These are phyloP conservation scores for Anseranas semipalmata DNA, from an alignment of 2,113 vertebrate species.

Conservation along the genomic window DNA sequence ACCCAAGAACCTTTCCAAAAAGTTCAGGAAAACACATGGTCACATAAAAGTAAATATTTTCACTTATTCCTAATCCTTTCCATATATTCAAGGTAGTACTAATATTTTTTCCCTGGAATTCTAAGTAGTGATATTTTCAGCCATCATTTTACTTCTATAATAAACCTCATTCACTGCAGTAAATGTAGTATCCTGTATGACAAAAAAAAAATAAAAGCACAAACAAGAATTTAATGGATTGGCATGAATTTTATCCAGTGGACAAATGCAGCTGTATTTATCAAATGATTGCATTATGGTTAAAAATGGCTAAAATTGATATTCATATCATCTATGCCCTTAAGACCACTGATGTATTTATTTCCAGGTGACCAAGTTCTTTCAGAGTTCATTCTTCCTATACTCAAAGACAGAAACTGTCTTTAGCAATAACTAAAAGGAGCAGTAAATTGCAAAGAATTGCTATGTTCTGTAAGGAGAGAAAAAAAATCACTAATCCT, in stretches of 20 bases:
- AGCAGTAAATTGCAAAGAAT: not conserved
- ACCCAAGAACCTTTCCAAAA: not conserved
- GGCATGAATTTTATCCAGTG: not conserved
- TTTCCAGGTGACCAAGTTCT: not conserved
- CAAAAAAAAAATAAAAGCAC: not conserved
- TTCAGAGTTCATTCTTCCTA: not conserved
- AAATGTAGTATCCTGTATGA: not conserved
- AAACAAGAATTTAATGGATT: not conserved
- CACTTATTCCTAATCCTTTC: not conserved
- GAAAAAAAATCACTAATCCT: not conserved
- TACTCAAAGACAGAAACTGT: not conserved
- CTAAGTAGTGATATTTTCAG: not conserved
- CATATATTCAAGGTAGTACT: not conserved
- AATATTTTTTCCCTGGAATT: not conserved
- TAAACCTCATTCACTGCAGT: not conserved
- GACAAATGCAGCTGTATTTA: not conserved
- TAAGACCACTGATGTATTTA: not conserved
- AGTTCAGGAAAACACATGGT: not conserved
- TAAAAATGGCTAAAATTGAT: not conserved
- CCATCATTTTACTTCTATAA: not conserved
- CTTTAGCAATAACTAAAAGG: not conserved
- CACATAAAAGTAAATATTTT: not conserved
- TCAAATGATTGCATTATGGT: not conserved
- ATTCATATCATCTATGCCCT: not conserved
- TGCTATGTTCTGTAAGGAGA: not conserved